A percentile compares a stretch with the other conserved stretches of the same genome.
Conservation (phyloP, 2,113 vertebrate species). For the Salvelinus sp. region DNA sequence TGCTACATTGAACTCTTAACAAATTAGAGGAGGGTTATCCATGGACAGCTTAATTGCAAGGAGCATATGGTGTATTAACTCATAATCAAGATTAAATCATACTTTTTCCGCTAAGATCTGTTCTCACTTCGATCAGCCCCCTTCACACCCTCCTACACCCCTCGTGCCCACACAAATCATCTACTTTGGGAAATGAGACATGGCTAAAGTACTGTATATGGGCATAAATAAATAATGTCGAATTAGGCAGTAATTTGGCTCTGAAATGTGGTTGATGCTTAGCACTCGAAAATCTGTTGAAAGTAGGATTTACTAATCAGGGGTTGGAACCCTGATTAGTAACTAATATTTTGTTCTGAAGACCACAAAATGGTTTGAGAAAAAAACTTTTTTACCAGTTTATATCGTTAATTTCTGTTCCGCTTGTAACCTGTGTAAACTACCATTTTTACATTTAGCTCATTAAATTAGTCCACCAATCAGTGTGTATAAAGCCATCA, state of each 20-base stretch:
- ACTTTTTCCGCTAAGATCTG: slow-evolving; percentile 49
- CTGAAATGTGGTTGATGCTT: slow-evolving; percentile 14
- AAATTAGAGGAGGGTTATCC: slow-evolving; percentile 75
- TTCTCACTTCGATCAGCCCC: slow-evolving; percentile 14
- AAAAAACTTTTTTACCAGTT: too few species aligned
- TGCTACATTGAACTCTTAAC: slow-evolving; percentile 76
- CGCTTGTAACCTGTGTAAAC: too few species aligned
- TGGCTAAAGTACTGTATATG: slow-evolving; percentile 13
- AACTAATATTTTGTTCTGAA: too few species aligned
- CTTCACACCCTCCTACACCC: slow-evolving; percentile 5
- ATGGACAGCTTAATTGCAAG: slow-evolving; percentile 73
- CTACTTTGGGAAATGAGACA: slow-evolving; percentile 14
- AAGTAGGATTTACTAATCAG: neutral
- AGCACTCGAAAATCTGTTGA: slow-evolving; percentile 29
- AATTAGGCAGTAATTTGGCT: slow-evolving; percentile 18
- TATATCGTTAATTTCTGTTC: too few species aligned
- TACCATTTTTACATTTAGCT: too few species aligned
- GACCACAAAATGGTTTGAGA: too few species aligned
- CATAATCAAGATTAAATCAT: slow-evolving; percentile 77
- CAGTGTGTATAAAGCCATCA: too few species aligned
- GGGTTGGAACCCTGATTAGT: too few species aligned
- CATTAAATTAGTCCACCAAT: too few species aligned
- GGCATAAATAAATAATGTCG: neutral
- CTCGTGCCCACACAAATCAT: slow-evolving; percentile 5
- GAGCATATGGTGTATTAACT: slow-evolving; percentile 75